Evolutionary conservation across 35 echinoderm and acorn worm species (phyloP).

Genomic region (Ophioderma brevispina): DNA sequence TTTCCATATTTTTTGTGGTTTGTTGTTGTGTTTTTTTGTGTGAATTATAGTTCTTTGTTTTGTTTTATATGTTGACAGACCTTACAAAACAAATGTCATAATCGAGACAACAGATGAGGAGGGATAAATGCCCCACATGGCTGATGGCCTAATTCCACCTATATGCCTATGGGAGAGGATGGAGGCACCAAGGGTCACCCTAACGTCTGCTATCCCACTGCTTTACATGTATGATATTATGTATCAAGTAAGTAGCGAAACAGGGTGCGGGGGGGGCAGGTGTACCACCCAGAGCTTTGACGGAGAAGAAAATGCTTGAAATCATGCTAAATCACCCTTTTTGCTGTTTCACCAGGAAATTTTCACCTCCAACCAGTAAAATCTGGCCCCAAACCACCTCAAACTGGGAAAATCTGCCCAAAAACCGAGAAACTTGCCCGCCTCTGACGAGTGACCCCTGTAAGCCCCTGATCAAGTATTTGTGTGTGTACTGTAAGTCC

Average conservation of each 20-base stretch:
- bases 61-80: slow-evolving; percentile 44
- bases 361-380: too few relatives aligned
- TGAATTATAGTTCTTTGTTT: neutral
- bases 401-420: too few relatives aligned
- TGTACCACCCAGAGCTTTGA: neutral
- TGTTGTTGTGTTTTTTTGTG: too few relatives aligned
- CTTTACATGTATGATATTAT: slow-evolving; percentile 74
- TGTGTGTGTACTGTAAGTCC: neutral
- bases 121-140: slow-evolving; percentile 45
- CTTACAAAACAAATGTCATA: slow-evolving; percentile 81
- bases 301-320: neutral
- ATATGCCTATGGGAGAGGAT: slow-evolving; percentile 80
- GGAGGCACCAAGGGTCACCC: slow-evolving; percentile 65
- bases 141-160: slow-evolving; percentile 68
- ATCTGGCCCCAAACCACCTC: too few relatives aligned
- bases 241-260: too few relatives aligned
- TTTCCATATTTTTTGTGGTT: too few relatives aligned
- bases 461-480: neutral
- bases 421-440: neutral
- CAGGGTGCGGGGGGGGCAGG: too few relatives aligned
- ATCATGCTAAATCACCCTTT: too few relatives aligned
- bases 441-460: neutral
- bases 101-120: slow-evolving; percentile 56
- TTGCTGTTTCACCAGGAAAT: too few relatives aligned
- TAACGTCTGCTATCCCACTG: slow-evolving; percentile 83